Evolutionary conservation across 1,140 invertebrate genomes (phyloP).

Genomic region (Brachionus paranguensis): DNA sequence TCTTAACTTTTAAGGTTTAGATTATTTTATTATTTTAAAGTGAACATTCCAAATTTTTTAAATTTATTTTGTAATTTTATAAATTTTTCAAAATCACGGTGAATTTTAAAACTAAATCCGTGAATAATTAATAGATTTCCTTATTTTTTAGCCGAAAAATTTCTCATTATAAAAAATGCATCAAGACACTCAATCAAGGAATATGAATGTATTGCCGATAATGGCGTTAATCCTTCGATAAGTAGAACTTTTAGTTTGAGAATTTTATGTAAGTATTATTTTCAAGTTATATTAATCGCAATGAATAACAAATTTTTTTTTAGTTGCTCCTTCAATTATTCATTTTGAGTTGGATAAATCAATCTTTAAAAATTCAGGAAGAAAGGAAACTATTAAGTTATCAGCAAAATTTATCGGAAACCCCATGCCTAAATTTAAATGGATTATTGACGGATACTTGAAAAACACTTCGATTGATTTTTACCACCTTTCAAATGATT

Average conservation of each 20-base stretch:
- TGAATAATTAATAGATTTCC: neutral
- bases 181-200: constrained; percentile 9
- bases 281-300: neutral
- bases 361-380: neutral
- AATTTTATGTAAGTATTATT: neutral
- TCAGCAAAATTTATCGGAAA: neutral
- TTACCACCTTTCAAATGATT: neutral
- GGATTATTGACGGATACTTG: neutral
- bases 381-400: neutral
- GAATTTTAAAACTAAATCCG: too few species aligned
- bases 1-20: too few species aligned
- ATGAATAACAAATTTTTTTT: neutral
- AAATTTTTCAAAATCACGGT: too few species aligned
- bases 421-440: neutral
- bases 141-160: neutral
- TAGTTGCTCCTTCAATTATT: neutral
- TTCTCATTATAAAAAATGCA: constrained; percentile 1
- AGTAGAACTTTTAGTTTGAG: constrained; percentile 3
- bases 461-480: neutral
- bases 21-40: too few species aligned
- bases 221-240: constrained; percentile 22
- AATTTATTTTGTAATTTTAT: too few species aligned
- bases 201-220: constrained; percentile 22
- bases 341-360: constrained; percentile 2
- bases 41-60: too few species aligned